A percentile compares a stretch with the other conserved stretches of the same genome.
Conservation (phyloP, 37 sponge, comb jelly and placozoan species). For the Halisarca cf. caerulea region DNA sequence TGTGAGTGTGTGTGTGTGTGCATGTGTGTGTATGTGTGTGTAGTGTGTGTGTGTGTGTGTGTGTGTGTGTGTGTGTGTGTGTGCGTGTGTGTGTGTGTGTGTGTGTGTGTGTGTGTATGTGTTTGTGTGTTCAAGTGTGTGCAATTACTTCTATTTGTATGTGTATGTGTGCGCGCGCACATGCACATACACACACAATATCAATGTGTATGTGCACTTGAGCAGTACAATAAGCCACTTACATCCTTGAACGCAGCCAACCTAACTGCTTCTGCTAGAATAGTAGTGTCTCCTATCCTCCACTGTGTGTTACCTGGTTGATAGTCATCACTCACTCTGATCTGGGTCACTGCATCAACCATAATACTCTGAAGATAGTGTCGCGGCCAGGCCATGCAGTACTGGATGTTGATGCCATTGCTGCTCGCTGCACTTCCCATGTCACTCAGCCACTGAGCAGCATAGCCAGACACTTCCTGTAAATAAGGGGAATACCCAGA, state of each 20-base stretch:
- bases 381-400: conserved; percentile 80
- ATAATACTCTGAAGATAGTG: conserved; percentile 65
- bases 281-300: conserved; percentile 75
- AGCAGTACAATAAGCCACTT: background rate
- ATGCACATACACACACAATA: too few species aligned
- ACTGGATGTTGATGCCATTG: conserved; percentile 71
- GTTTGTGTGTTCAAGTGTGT: background rate
- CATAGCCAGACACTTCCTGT: conserved; percentile 27
- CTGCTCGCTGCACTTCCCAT: conserved; percentile 75
- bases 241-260: conserved; percentile 84
- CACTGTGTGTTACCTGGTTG: conserved; percentile 74
- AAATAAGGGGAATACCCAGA: too few species aligned
- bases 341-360: conserved; percentile 76
- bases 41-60: too few species aligned
- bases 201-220: too few species aligned
- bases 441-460: conserved; percentile 56
- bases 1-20: too few species aligned
- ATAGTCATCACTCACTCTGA: conserved; percentile 71
- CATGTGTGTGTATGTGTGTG: too few species aligned
- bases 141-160: background rate
- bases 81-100: too few species aligned
- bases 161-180: too few species aligned
- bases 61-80: too few species aligned
- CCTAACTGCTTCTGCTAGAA: conserved; percentile 64
- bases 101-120: too few species aligned